Percentiles rank a stretch among this genome's conserved stretches.
These are phyloP conservation scores for Ploceus nigricollis DNA, from an alignment of 2,113 vertebrate genomes.

Conservation along the genomic window DNA sequence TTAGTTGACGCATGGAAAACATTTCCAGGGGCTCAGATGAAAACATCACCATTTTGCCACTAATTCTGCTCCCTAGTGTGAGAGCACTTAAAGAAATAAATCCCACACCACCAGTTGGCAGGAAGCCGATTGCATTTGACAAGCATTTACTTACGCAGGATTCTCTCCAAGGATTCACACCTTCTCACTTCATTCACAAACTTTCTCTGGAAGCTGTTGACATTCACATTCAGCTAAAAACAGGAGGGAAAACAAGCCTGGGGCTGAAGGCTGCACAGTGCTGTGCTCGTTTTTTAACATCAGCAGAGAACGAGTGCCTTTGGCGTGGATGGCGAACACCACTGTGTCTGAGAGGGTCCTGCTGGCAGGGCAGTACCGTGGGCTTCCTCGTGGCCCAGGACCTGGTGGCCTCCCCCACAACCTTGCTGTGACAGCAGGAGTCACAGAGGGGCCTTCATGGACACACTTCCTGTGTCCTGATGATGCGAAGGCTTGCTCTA, in stretches of 20 bases:
- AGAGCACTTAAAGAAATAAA: constrained; percentile 42
- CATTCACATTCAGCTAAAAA: constrained; percentile 73
- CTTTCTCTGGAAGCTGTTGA: constrained; percentile 81
- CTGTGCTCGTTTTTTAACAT: not conserved
- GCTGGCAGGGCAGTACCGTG: not conserved
- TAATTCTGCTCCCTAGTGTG: not conserved
- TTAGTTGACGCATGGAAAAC: not conserved
- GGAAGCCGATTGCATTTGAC: not conserved
- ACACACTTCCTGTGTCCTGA: not conserved
- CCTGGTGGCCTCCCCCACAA: not conserved
- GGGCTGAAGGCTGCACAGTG: not conserved
- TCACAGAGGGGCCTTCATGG: not conserved
- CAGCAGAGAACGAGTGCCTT: not conserved
- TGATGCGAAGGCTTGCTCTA: not conserved
- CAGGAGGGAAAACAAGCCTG: constrained; percentile 25
- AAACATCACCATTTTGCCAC: constrained; percentile 23
- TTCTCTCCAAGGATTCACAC: constrained; percentile 80
- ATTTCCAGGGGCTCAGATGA: constrained; percentile 1
- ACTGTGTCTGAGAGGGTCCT: not conserved
- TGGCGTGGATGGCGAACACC: fast-evolving
- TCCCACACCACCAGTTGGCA: not conserved
- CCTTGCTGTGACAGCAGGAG: not conserved
- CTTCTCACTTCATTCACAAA: constrained; percentile 84
- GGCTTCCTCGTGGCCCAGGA: not conserved
- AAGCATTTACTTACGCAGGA: constrained; percentile 73